phyloP scores from a whole-genome alignment of 2,113 vertebrate species.

The Pholis gunnellus region DNA sequence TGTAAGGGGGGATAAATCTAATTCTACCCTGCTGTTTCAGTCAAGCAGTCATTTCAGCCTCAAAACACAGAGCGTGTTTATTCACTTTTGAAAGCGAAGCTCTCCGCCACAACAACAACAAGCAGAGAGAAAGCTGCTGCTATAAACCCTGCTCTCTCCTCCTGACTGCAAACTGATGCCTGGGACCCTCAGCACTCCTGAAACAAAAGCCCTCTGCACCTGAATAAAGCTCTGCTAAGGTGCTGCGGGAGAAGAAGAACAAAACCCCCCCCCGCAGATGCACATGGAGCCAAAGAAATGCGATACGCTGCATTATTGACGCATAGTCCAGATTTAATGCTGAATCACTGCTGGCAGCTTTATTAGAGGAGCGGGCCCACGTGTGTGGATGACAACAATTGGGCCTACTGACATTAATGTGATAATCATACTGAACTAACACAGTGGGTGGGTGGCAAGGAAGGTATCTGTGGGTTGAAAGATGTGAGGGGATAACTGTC shows the following conservation, averaged over 20 bases:
- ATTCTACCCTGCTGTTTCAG: too few relatives aligned
- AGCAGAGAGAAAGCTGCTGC: neutral
- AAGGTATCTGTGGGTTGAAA: constrained; percentile 9
- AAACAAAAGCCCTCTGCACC: constrained; percentile 70
- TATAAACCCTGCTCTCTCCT: neutral
- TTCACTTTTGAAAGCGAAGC: neutral
- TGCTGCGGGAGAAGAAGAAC: neutral
- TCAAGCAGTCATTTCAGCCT: neutral
- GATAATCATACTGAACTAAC: neutral
- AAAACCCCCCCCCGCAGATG: neutral
- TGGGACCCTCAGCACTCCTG: constrained; percentile 2
- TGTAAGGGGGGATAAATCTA: neutral
- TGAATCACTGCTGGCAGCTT: constrained; percentile 66
- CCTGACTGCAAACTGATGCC: neutral
- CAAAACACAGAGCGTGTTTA: neutral
- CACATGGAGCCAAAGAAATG: constrained; percentile 2
- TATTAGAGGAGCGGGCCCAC: constrained; percentile 31
- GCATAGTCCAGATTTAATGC: constrained; percentile 58
- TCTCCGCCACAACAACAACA: neutral
- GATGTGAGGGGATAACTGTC: neutral
- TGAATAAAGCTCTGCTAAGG: constrained; percentile 5
- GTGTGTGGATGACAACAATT: constrained; percentile 51
- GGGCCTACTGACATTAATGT: constrained; percentile 26
- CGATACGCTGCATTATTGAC: constrained; percentile 50
- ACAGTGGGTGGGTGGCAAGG: neutral